These are phyloP conservation scores for Bothrops alternatus DNA, from an alignment of 2,797 vertebrate species.

Conservation along the genomic window DNA sequence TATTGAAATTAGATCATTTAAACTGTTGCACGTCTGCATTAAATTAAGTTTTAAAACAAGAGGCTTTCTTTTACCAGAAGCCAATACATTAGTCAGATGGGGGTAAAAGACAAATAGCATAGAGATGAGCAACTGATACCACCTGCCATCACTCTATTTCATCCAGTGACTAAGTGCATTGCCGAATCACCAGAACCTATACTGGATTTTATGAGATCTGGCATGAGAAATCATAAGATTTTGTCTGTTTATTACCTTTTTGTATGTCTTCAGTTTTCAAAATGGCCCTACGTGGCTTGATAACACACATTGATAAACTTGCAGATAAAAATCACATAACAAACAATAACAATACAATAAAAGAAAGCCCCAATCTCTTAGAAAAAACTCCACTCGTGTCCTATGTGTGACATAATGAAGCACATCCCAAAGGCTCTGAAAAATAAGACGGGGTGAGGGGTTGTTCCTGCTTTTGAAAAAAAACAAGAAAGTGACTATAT, in stretches of 20 bases:
- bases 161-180: neutral
- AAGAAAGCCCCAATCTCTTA: neutral
- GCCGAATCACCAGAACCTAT: neutral
- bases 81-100: neutral
- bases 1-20: neutral
- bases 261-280: neutral
- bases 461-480: neutral
- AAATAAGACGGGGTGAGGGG: neutral
- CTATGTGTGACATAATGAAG: too few species aligned
- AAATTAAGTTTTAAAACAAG: neutral
- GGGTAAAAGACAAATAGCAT: neutral
- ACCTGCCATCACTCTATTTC: neutral
- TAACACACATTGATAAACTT: neutral
- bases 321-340: neutral
- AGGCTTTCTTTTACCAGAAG: neutral
- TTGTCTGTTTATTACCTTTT: neutral
- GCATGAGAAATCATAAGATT: neutral
- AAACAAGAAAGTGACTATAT: neutral
- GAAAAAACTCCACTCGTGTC: neutral
- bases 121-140: neutral
- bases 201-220: neutral
- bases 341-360: neutral
- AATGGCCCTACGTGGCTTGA: neutral
- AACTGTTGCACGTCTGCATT: neutral
- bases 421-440: neutral